Conservation (phyloP, 2,113 vertebrate genomes). For the Engraulis encrasicolus region DNA sequence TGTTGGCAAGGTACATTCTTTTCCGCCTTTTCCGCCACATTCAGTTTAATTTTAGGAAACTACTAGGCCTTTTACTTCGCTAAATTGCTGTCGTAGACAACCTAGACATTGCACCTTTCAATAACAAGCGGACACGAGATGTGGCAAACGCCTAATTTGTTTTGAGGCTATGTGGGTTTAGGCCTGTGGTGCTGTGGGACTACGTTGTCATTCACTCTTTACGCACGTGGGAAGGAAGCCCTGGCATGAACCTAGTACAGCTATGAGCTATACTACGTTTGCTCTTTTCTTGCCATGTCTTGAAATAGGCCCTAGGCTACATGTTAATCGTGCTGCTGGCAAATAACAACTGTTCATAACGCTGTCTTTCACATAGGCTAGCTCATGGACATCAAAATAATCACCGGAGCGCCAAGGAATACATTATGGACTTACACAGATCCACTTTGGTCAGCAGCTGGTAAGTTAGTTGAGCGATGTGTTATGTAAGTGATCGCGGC, state of each 20-base stretch:
- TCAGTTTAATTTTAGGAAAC: slow-evolving; percentile 63
- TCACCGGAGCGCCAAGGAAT: background rate
- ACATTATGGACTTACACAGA: background rate
- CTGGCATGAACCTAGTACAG: too few species aligned
- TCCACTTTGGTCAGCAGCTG: background rate
- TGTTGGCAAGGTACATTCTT: slow-evolving; percentile 65
- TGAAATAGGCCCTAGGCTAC: background rate
- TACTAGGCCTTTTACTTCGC: slow-evolving; percentile 61
- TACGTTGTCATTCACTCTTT: too few species aligned
- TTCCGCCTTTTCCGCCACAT: slow-evolving; percentile 71
- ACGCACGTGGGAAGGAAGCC: too few species aligned
- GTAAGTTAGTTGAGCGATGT: background rate
- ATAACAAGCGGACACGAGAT: background rate
- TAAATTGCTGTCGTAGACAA: slow-evolving; percentile 39
- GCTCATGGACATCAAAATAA: background rate
- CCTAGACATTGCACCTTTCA: background rate
- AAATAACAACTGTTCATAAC: background rate
- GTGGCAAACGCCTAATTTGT: background rate
- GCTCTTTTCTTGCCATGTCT: background rate
- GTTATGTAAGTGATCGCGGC: background rate
- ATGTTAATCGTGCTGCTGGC: background rate
- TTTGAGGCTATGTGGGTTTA: background rate
- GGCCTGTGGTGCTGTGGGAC: too few species aligned
- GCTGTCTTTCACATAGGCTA: background rate
- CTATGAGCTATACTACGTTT: background rate